Percentiles rank a stretch among this genome's conserved stretches.
phyloP scores from a whole-genome alignment of 2,113 vertebrate genomes.

The Lanius collurio region DNA sequence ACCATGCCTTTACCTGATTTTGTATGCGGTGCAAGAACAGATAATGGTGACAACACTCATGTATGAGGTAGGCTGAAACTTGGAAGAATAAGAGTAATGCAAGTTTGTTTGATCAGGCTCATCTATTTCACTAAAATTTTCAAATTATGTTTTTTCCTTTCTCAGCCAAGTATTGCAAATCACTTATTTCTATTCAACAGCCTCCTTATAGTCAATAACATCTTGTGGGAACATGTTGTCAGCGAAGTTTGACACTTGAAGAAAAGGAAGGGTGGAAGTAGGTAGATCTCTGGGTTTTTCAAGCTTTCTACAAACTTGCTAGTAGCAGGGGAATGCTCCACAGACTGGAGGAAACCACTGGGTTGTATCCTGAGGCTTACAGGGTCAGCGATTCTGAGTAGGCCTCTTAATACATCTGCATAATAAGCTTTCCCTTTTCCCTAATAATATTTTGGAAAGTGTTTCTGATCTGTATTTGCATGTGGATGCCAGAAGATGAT shows the following conservation, averaged over 20 bases:
- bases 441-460: neutral
- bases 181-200: neutral
- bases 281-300: neutral
- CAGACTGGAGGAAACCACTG: neutral
- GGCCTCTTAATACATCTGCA: neutral
- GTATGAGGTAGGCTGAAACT: neutral
- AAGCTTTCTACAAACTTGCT: neutral
- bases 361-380: neutral
- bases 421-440: neutral
- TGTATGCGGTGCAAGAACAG: neutral
- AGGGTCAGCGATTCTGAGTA: neutral
- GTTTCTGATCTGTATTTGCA: neutral
- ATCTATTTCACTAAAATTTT: neutral
- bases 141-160: neutral
- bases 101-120: neutral
- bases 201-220: neutral
- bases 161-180: neutral
- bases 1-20: neutral
- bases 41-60: neutral
- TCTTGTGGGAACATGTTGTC: neutral
- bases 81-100: neutral
- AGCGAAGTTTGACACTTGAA: neutral
- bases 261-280: neutral
- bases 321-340: neutral
- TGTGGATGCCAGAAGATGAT: neutral